Base-by-base conservation (phyloP, 2,113 vertebrate species). In the Puffinus mauretanicus region DNA sequence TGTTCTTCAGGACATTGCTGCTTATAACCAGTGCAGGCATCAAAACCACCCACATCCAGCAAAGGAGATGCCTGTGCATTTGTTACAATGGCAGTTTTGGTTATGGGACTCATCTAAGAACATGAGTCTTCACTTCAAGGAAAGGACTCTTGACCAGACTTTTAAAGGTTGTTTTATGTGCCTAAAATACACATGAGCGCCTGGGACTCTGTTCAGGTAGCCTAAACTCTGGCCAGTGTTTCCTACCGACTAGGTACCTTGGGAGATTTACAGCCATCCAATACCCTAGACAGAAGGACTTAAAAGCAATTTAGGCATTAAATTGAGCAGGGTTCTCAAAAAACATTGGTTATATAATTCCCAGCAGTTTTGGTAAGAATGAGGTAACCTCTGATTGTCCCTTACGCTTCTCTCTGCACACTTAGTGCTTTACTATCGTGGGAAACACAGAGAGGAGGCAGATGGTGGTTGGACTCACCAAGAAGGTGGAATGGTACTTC, bases 1-100 rank as follows among this genome's bases (percentile, higher is more conserved):
- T 85, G 60, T 90, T 47, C 89, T 96, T 30, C 19, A 86, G 95
- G 95, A 95, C 67, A 38, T 66, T 60, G 51, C 91, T 93, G n/a
- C 75, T 82, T 91, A 60, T 71, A 96, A 78, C 78, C 72, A 91
- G 67, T 20, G 42, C 89, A 93, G 67, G 61, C 88, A 92, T 93
- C 71, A 82, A 95, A 95, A 51, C 86, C 87, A 85, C 91, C 64
- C 81, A 79, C 92, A 42, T 62, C 38, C 51, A 80, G 80, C 80
- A 75, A 71, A 78, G 69, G 69, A 90, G 85, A 88, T 76, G 77
- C 76, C 46, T 82, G 25, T 75, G 62, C 21, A 26, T 95, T 95
- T 91, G 77, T 94, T 88, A 49, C 2, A 2, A 38, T 91, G 73
- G 75, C 46, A 73, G 55, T 88, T 89, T 95, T 80, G 58, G 70